Evolutionary conservation across 53 echinoderm and acorn worm genomes (phyloP).

Genomic region (Henricia sp.): DNA sequence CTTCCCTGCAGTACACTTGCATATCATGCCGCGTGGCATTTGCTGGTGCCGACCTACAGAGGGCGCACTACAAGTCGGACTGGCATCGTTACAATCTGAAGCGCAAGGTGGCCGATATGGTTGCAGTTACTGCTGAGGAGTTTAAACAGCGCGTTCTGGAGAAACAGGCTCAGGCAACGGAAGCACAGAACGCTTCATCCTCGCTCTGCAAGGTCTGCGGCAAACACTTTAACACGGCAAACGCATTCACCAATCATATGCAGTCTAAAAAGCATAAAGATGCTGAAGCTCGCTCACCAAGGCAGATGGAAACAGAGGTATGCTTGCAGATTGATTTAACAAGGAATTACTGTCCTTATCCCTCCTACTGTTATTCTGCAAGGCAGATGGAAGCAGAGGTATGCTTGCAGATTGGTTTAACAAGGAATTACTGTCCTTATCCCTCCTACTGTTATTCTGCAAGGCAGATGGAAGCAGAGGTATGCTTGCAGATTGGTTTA

Average conservation of each 20-base stretch:
- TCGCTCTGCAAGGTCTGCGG: constrained; percentile 76
- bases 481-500: too few species aligned
- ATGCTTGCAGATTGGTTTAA: too few species aligned
- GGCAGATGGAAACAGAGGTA: constrained; percentile 26
- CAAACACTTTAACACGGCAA: constrained; percentile 89
- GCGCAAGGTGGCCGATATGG: constrained; percentile 91
- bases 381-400: too few species aligned
- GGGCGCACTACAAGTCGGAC: constrained; percentile 97
- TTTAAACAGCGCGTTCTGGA: constrained; percentile 91
- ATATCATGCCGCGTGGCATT: constrained; percentile 98
- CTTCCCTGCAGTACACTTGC: constrained; percentile 74
- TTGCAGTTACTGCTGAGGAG: constrained; percentile 88
- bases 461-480: too few species aligned
- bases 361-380: too few species aligned
- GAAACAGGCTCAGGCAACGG: constrained; percentile 80
- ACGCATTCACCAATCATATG: constrained; percentile 92
- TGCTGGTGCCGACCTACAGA: constrained; percentile 88
- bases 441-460: too few species aligned
- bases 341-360: too few species aligned
- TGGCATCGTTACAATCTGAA: constrained; percentile 98
- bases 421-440: too few species aligned
- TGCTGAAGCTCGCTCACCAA: constrained; percentile 60
- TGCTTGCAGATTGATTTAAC: not conserved
- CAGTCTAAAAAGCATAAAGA: constrained; percentile 97
- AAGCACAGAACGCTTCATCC: constrained; percentile 64